Conservation (phyloP, 2,888 invertebrate species). For the Acrobasis repandana region DNA sequence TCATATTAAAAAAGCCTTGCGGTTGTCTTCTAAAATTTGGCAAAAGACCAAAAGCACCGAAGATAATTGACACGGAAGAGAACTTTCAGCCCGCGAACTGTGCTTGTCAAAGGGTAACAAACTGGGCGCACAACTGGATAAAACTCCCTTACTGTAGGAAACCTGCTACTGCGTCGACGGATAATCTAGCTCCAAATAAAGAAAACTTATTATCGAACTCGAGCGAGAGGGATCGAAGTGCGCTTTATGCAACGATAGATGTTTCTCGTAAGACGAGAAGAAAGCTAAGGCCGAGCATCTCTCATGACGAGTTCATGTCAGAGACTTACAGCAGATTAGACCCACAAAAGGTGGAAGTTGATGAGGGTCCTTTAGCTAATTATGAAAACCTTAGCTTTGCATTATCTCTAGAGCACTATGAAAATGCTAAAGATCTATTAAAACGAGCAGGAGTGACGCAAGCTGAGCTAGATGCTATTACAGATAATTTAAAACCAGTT, state of each 20-base stretch:
- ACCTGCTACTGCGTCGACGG: conserved; percentile 46
- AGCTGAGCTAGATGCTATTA: conserved; percentile 72
- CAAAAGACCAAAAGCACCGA: conserved; percentile 56
- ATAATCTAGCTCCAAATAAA: conserved; percentile 67
- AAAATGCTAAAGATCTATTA: conserved; percentile 88
- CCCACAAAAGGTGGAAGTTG: conserved; percentile 47
- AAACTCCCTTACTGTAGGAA: conserved; percentile 83
- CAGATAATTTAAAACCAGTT: conserved; percentile 55
- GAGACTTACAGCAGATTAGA: conserved; percentile 33
- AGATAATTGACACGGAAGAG: conserved; percentile 65
- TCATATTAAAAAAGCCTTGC: conserved; percentile 86
- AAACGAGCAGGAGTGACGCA: conserved; percentile 82
- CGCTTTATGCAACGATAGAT: conserved; percentile 88
- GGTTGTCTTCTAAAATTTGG: conserved; percentile 85
- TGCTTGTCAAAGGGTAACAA: conserved; percentile 84
- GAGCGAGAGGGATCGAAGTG: conserved; percentile 48
- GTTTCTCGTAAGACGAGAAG: conserved; percentile 85
- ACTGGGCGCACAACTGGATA: conserved; percentile 86
- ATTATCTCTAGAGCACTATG: conserved; percentile 89
- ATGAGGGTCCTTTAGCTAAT: conserved; percentile 80
- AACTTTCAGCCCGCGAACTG: conserved; percentile 66
- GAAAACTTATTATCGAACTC: conserved; percentile 77
- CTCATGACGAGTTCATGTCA: conserved; percentile 29
- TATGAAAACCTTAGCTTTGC: conserved; percentile 91
- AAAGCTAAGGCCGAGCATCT: conserved; percentile 48